Conservation (phyloP, 2,888 invertebrate genomes). For the Hydriomena furcata region DNA sequence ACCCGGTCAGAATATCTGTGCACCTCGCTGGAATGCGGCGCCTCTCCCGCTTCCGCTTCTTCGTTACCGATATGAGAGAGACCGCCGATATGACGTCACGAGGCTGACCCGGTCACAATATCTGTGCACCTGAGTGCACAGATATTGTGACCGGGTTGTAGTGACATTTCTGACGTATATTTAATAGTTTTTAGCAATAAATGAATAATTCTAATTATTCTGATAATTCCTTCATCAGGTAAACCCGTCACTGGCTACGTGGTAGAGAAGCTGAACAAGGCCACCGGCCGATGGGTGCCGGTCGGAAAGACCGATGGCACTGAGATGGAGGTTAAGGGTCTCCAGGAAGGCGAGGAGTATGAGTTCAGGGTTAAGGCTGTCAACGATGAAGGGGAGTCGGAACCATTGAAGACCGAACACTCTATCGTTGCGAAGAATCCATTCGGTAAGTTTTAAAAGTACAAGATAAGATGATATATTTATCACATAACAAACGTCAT, state of each 20-base stretch:
- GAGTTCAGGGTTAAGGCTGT: constrained; percentile 97
- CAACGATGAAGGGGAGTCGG: constrained; percentile 97
- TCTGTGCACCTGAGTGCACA: too few relatives aligned
- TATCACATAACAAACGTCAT: too few relatives aligned
- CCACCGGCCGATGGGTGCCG: constrained; percentile 96
- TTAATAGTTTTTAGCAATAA: too few relatives aligned
- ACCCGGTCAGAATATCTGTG: too few relatives aligned
- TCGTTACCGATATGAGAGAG: too few relatives aligned
- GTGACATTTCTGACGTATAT: too few relatives aligned
- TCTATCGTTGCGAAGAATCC: constrained; percentile 87
- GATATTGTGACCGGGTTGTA: too few relatives aligned
- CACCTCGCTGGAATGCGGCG: too few relatives aligned
- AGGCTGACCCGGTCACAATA: too few relatives aligned
- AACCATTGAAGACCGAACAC: constrained; percentile 96
- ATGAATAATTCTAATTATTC: not conserved
- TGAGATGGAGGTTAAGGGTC: constrained; percentile 91
- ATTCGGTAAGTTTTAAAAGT: constrained; percentile 12
- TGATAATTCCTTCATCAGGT: constrained; percentile 49
- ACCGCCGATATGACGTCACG: too few relatives aligned
- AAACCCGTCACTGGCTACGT: constrained; percentile 96
- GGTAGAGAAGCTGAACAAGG: constrained; percentile 96
- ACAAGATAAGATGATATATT: too few relatives aligned
- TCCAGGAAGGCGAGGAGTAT: constrained; percentile 94
- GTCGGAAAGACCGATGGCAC: constrained; percentile 94
- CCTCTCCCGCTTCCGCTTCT: too few relatives aligned